phyloP scores from a whole-genome alignment of 2,888 invertebrate genomes.

The Pachliopta kotzebuea region DNA sequence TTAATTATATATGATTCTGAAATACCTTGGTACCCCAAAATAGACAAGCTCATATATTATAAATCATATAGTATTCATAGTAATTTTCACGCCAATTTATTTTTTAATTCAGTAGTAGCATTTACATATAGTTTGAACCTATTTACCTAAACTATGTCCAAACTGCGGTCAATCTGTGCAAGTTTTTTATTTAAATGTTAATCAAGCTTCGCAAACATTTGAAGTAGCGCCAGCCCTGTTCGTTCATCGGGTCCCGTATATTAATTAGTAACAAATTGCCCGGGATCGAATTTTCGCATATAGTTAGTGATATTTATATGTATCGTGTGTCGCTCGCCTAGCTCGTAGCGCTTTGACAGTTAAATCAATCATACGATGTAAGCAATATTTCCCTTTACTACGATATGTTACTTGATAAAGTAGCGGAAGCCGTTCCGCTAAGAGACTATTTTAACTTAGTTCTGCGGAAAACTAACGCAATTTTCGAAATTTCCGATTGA shows the following conservation, averaged over 20 bases:
- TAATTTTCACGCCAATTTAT: too few species aligned
- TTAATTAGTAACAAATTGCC: conserved; percentile 39
- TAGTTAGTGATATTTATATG: conserved; percentile 4
- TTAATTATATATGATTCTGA: too few species aligned
- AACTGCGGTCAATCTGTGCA: not conserved
- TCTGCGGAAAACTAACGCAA: too few species aligned
- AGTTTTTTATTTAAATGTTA: not conserved
- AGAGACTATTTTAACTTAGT: too few species aligned
- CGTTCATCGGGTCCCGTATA: conserved; percentile 7
- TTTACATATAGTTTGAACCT: not conserved
- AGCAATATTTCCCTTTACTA: not conserved
- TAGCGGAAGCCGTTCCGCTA: too few species aligned
- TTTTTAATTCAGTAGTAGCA: not conserved
- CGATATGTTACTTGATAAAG: not conserved
- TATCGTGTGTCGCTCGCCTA: conserved; percentile 1
- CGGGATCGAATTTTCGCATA: conserved; percentile 9
- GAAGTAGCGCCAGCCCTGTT: conserved; percentile 1
- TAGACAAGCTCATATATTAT: too few species aligned
- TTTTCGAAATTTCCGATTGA: too few species aligned
- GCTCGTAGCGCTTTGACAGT: conserved; percentile 8
- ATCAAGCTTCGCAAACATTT: conserved; percentile 7
- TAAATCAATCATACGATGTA: conserved; percentile 10
- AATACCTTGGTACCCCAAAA: too few species aligned
- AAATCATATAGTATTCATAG: too few species aligned
- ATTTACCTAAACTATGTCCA: not conserved